phyloP scores from a whole-genome alignment of 2,888 invertebrate species.

The Phasia obesa region DNA sequence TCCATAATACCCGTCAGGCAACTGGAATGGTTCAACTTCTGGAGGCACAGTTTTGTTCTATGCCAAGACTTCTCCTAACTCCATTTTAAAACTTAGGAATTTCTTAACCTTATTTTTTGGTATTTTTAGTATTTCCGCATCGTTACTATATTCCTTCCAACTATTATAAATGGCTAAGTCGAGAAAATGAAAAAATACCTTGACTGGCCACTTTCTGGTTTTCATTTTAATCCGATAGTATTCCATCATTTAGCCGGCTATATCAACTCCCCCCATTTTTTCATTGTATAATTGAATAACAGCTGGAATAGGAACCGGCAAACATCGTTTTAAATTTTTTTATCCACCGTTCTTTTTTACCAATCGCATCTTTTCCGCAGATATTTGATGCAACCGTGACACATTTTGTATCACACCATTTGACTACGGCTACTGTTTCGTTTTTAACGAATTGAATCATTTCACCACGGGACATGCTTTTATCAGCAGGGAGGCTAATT shows the following conservation, averaged over 20 bases:
- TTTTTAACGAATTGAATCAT: too few relatives aligned
- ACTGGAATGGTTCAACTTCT: slow-evolving; percentile 1
- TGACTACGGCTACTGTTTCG: too few relatives aligned
- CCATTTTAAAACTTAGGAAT: too few relatives aligned
- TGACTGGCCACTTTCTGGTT: slow-evolving; percentile 55
- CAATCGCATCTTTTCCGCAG: slow-evolving; percentile 15
- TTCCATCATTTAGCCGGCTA: slow-evolving; percentile 55
- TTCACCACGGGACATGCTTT: too few relatives aligned
- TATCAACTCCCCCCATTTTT: too few relatives aligned
- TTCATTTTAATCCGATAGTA: slow-evolving; percentile 54
- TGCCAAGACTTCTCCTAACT: too few relatives aligned
- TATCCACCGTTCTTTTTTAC: slow-evolving; percentile 43
- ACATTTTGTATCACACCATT: too few relatives aligned
- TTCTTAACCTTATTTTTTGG: too few relatives aligned
- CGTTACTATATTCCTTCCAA: slow-evolving; percentile 49
- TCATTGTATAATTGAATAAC: too few relatives aligned
- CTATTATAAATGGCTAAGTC: slow-evolving; percentile 48
- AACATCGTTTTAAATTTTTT: too few relatives aligned
- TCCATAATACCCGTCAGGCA: slow-evolving; percentile 26
- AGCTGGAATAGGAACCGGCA: too few relatives aligned
- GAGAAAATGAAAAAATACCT: slow-evolving; percentile 61
- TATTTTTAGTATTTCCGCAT: slow-evolving; percentile 36
- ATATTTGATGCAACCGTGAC: slow-evolving; percentile 52
- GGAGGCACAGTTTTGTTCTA: neutral
- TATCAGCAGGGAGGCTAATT: too few relatives aligned